phyloP scores from a whole-genome alignment of 2,797 vertebrate species.

The Manis pentadactyla region DNA sequence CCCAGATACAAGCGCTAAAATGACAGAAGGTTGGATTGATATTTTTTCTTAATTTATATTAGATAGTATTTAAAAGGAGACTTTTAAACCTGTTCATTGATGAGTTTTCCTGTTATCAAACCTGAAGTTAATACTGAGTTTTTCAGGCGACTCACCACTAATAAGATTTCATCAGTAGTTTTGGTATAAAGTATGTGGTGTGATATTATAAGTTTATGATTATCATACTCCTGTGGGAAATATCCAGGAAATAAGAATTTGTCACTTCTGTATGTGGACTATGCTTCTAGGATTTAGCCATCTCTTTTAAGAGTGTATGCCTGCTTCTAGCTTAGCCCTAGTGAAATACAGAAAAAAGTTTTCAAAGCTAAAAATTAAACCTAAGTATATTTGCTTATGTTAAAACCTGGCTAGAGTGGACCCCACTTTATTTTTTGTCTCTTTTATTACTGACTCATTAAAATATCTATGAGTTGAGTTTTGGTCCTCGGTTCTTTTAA shows the following conservation, averaged over 20 bases:
- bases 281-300: background rate
- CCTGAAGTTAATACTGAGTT: constrained; percentile 15
- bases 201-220: constrained; percentile 16
- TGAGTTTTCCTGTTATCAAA: background rate
- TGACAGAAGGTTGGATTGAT: constrained; percentile 50
- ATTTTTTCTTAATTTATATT: constrained; percentile 43
- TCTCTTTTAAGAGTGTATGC: background rate
- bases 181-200: background rate
- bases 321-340: constrained; percentile 7
- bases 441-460: constrained; percentile 37
- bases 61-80: constrained; percentile 31
- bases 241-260: constrained; percentile 24
- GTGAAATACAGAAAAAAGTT: constrained; percentile 25
- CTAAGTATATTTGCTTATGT: constrained; percentile 25
- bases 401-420: background rate
- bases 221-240: background rate
- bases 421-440: constrained; percentile 26
- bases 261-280: background rate
- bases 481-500: background rate
- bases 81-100: background rate
- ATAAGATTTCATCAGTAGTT: constrained; percentile 17
- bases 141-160: background rate
- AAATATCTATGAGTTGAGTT: constrained; percentile 24
- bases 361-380: constrained; percentile 62
- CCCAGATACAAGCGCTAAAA: background rate